Evolutionary conservation across 2,797 vertebrate genomes (phyloP).

Genomic region (Leptoclinus maculatus): DNA sequence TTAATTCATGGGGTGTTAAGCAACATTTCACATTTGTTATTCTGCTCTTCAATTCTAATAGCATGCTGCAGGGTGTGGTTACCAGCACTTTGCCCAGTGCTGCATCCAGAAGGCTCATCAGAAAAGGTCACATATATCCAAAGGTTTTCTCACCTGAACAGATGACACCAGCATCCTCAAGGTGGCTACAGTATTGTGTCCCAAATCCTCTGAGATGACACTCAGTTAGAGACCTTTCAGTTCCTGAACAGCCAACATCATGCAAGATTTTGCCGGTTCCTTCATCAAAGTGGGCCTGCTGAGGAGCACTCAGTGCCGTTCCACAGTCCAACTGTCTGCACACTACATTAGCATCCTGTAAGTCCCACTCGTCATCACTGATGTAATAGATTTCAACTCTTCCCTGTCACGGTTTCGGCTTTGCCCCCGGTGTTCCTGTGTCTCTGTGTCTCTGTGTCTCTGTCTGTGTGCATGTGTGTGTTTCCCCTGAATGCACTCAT

Average conservation of each 20-base stretch:
- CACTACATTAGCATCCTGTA: not conserved
- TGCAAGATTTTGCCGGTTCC: constrained; percentile 21
- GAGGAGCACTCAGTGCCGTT: accelerated
- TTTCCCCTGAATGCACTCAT: too few relatives aligned
- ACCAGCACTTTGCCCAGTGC: not conserved
- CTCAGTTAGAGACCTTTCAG: constrained; percentile 5
- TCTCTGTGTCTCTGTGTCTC: too few relatives aligned
- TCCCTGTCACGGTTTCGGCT: too few relatives aligned
- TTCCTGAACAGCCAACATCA: not conserved
- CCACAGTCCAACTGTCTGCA: constrained; percentile 45
- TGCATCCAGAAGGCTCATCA: not conserved
- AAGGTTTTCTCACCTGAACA: constrained; percentile 35
- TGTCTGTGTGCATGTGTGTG: too few relatives aligned
- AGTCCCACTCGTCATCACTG: not conserved
- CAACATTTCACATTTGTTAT: not conserved
- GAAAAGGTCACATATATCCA: not conserved
- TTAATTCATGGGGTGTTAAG: not conserved
- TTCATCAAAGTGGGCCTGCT: accelerated
- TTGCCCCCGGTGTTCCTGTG: too few relatives aligned
- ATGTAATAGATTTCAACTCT: constrained; percentile 41
- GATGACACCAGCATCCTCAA: constrained; percentile 19
- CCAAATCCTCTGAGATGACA: not conserved
- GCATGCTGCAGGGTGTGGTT: not conserved
- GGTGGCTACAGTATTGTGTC: accelerated
- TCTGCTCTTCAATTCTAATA: not conserved